A percentile compares a stretch with the other conserved stretches of the same genome.
phyloP scores from a whole-genome alignment of 2,888 invertebrate genomes.

The Dioctria rufipes region DNA sequence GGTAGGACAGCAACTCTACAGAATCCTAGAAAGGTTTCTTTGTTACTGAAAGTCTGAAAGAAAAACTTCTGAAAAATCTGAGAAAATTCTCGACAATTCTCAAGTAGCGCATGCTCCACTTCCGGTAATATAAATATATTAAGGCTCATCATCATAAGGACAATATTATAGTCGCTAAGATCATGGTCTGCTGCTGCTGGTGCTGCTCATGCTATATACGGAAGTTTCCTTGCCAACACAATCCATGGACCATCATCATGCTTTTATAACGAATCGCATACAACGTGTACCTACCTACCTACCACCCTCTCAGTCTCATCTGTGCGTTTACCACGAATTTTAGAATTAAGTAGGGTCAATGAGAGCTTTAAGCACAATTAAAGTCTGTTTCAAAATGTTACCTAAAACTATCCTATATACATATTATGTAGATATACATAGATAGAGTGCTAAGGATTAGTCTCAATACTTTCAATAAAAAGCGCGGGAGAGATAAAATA shows the following conservation, averaged over 20 bases:
- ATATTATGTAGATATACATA: too few species aligned
- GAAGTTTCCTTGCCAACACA: neutral
- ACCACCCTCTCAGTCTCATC: too few species aligned
- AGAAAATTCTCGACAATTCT: conserved; percentile 39
- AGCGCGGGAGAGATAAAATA: too few species aligned
- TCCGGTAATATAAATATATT: neutral
- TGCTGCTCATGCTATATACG: neutral
- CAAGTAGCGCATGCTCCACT: conserved; percentile 23
- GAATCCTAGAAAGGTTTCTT: conserved; percentile 35
- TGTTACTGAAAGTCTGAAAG: conserved; percentile 22
- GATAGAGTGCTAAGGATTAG: too few species aligned
- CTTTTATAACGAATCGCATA: conserved; percentile 4
- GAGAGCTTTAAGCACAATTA: neutral
- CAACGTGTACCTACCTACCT: neutral
- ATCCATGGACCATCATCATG: conserved; percentile 1
- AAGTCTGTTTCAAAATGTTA: too few species aligned
- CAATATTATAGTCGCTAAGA: neutral
- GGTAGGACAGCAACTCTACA: neutral
- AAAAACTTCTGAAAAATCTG: neutral
- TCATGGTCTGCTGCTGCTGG: too few species aligned
- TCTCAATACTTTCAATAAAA: too few species aligned
- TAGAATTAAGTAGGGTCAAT: conserved; percentile 25
- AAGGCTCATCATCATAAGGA: neutral
- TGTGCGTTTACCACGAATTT: neutral
- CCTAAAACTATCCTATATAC: too few species aligned